Conservation (phyloP, 2,113 vertebrate genomes). For the Perca fluviatilis region DNA sequence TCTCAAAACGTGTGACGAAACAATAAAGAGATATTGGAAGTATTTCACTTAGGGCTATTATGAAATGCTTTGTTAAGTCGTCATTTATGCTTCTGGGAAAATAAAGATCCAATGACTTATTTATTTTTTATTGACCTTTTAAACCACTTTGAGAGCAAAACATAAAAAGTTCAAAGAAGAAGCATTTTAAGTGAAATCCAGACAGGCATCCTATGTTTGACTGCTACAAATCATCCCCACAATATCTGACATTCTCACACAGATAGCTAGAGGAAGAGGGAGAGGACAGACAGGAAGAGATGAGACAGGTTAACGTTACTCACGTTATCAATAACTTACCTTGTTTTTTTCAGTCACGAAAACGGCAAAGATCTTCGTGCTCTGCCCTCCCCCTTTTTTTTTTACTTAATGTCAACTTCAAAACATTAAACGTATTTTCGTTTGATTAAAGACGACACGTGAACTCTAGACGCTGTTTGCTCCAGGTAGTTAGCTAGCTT, state of each 20-base stretch:
- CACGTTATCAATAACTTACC: slow-evolving; percentile 30
- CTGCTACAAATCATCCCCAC: no score
- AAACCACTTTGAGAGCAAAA: background rate
- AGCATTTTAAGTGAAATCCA: no score
- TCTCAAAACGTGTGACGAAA: background rate
- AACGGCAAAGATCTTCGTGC: background rate
- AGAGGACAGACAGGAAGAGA: background rate
- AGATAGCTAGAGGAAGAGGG: background rate
- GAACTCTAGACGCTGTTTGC: background rate
- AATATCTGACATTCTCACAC: background rate
- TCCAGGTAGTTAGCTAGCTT: slow-evolving; percentile 7
- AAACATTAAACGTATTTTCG: background rate
- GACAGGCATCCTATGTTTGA: no score
- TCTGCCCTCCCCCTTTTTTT: background rate
- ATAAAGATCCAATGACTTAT: background rate
- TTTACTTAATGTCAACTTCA: background rate
- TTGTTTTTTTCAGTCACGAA: background rate
- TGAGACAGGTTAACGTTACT: background rate
- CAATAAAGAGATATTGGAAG: background rate
- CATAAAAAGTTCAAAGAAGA: background rate
- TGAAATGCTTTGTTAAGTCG: background rate
- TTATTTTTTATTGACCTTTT: background rate
- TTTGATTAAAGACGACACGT: background rate
- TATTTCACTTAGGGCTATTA: no score
- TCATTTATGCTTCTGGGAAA: background rate